A percentile compares a stretch with the other conserved stretches of the same genome.
Evolutionary conservation across 1,140 invertebrate genomes (phyloP).

Genomic region (Meloidogyne chitwoodi): DNA sequence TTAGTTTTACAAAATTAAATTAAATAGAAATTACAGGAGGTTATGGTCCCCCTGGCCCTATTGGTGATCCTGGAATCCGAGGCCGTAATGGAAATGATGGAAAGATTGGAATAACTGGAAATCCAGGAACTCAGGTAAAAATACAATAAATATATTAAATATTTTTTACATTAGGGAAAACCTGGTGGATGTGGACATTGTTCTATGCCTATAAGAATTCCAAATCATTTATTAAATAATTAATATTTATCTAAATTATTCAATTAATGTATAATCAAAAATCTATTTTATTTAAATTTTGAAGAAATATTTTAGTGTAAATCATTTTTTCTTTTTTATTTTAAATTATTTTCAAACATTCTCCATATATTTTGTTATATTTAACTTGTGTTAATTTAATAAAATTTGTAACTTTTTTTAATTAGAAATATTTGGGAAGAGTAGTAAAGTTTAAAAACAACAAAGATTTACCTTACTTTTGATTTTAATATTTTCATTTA

Average conservation of each 20-base stretch:
- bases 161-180: not conserved
- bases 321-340: no score
- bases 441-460: no score
- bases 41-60: not conserved
- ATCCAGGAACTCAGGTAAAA: not conserved
- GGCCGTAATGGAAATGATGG: not conserved
- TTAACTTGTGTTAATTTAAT: no score
- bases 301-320: no score
- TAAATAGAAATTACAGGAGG: not conserved
- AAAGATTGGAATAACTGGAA: not conserved
- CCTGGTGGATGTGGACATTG: constrained; percentile 1
- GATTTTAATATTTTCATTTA: not conserved
- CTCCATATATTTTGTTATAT: no score
- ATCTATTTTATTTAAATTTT: no score
- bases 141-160: not conserved
- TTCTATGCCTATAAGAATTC: not conserved
- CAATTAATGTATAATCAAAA: no score
- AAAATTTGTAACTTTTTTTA: no score
- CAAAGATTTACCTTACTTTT: no score
- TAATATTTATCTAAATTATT: no score
- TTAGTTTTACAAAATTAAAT: not conserved
- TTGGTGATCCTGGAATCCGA: not conserved
- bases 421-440: no score
- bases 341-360: no score
- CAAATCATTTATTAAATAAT: not conserved